phyloP scores from a whole-genome alignment of 2,113 vertebrate species.

The Ahaetulla prasina region DNA sequence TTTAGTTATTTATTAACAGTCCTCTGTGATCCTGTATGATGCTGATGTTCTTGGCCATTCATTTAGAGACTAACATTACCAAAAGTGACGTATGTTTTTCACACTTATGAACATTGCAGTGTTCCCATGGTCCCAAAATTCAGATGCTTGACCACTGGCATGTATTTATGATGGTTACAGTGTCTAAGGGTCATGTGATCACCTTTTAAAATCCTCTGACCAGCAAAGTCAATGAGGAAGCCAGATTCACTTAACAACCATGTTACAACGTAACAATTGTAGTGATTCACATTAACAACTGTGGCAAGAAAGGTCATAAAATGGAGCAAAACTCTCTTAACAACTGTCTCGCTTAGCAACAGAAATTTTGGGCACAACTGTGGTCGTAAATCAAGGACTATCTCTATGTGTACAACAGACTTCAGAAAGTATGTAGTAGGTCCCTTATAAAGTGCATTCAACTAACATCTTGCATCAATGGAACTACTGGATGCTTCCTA shows the following conservation, averaged over 20 bases:
- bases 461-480: background rate
- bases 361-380: background rate
- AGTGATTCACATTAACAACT: background rate
- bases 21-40: background rate
- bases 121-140: background rate
- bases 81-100: background rate
- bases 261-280: background rate
- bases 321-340: background rate
- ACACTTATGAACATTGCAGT: background rate
- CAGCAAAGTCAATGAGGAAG: background rate
- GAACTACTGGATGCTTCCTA: background rate
- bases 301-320: background rate
- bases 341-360: background rate
- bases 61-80: background rate
- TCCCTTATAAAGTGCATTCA: background rate
- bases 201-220: background rate
- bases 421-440: background rate
- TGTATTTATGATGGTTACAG: background rate
- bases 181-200: background rate
- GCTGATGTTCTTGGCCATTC: background rate
- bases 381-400: background rate
- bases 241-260: background rate
- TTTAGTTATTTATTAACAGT: background rate
- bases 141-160: background rate
- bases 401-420: background rate